Evolutionary conservation across 2,888 invertebrate species (phyloP).

Genomic region (Dicycla oo): DNA sequence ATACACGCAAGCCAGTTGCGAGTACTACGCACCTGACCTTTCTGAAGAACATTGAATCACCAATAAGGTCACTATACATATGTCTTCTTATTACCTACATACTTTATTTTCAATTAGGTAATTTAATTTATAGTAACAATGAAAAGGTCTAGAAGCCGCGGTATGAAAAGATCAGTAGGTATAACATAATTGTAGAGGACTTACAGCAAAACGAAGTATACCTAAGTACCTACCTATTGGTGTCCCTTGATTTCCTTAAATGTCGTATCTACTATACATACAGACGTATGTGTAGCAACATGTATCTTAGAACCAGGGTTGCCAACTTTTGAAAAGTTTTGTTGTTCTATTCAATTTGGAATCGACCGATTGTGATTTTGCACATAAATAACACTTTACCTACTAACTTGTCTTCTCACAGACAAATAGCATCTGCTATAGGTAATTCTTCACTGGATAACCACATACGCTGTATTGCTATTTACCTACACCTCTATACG

Average conservation of each 20-base stretch:
- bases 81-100: no score
- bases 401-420: not conserved
- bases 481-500: no score
- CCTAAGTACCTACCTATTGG: slow-evolving; percentile 16
- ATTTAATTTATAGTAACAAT: no score
- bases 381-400: not conserved
- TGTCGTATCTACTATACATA: slow-evolving; percentile 22
- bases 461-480: no score
- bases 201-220: slow-evolving; percentile 7
- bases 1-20: no score
- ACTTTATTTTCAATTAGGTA: no score
- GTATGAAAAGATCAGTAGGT: no score
- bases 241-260: slow-evolving; percentile 44
- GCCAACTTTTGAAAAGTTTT: slow-evolving; percentile 19
- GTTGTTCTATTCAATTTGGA: not conserved
- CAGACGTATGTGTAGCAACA: slow-evolving; percentile 26
- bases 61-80: no score
- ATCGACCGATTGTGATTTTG: not conserved
- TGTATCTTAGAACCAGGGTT: slow-evolving; percentile 43
- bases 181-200: slow-evolving; percentile 20
- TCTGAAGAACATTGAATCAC: no score
- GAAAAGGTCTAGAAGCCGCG: no score
- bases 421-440: not conserved
- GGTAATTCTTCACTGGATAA: not conserved
- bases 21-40: no score